Conservation (phyloP, 2,888 invertebrate genomes). For the Spisula subtruncata region DNA sequence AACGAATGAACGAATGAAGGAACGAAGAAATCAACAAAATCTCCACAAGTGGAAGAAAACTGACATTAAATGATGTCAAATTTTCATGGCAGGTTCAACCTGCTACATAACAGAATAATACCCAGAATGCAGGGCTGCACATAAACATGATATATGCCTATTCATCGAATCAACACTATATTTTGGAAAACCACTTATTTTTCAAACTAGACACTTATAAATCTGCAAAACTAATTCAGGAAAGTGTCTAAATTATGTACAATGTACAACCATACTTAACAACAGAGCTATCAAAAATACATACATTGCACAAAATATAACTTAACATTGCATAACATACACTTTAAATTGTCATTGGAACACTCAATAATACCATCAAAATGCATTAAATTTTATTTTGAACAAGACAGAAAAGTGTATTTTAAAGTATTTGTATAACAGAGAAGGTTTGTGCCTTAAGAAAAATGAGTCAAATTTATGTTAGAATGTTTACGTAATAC, state of each 20-base stretch:
- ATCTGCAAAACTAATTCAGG: not conserved
- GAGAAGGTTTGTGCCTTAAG: not conserved
- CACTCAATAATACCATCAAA: not conserved
- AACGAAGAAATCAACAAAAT: too few species aligned
- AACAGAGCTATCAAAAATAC: not conserved
- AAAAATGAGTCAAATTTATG: not conserved
- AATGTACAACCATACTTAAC: not conserved
- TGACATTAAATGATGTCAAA: too few species aligned
- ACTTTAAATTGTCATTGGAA: not conserved
- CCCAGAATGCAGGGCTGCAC: too few species aligned
- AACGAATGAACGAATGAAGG: too few species aligned
- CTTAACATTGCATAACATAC: not conserved
- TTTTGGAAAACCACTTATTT: too few species aligned
- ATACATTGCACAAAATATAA: not conserved
- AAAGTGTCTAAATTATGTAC: not conserved
- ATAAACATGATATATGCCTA: too few species aligned
- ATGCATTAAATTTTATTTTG: not conserved
- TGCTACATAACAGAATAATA: too few species aligned
- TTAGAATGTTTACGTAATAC: not conserved
- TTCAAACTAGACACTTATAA: too few species aligned
- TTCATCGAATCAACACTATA: too few species aligned
- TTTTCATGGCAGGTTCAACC: too few species aligned
- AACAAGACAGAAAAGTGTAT: not conserved
- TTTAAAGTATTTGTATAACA: not conserved
- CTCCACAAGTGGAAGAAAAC: too few species aligned